A percentile compares a stretch with the other conserved stretches of the same genome.
phyloP scores from a whole-genome alignment of 2,888 invertebrate species.

The Frankliniella intonsa region DNA sequence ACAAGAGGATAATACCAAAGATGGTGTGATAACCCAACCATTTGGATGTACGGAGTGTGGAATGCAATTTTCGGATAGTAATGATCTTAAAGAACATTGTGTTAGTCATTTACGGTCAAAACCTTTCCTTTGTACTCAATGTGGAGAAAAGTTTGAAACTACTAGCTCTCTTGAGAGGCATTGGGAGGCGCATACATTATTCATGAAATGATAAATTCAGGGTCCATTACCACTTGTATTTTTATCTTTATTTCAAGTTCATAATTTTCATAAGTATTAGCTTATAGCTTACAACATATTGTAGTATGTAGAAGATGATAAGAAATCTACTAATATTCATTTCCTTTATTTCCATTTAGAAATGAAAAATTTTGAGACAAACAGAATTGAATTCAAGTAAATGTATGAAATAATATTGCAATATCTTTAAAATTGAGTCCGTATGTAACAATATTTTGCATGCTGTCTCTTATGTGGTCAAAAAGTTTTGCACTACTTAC shows the following conservation, averaged over 20 bases:
- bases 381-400: not conserved
- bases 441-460: not conserved
- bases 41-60: conserved; percentile 14
- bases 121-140: conserved; percentile 1
- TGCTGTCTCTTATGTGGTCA: no score
- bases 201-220: not conserved
- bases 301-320: not conserved
- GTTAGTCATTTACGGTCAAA: not conserved
- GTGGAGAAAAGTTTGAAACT: conserved; percentile 5
- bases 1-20: not conserved
- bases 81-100: conserved; percentile 14
- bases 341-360: not conserved
- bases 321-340: not conserved
- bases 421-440: not conserved
- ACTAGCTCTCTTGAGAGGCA: not conserved
- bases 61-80: conserved; percentile 16
- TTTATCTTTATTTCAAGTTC: not conserved
- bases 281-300: not conserved
- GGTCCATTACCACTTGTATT: not conserved
- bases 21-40: not conserved
- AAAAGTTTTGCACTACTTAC: no score
- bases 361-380: not conserved
- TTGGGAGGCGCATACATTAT: not conserved
- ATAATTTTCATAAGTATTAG: not conserved
- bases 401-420: not conserved